These are phyloP conservation scores for Sinocyclocheilus rhinocerous DNA, from an alignment of 2,113 vertebrate genomes.

Conservation along the genomic window DNA sequence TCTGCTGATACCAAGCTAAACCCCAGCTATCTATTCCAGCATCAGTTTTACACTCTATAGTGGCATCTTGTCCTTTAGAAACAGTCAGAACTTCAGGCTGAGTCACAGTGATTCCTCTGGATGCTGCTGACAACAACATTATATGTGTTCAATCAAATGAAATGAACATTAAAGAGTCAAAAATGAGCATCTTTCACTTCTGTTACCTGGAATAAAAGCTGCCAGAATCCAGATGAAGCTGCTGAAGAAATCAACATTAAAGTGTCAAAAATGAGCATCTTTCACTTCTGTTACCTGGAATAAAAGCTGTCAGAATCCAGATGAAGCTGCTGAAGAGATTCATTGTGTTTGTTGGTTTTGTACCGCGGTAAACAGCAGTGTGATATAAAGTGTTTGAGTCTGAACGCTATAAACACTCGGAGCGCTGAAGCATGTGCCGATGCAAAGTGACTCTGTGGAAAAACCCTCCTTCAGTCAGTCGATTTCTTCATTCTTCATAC, in stretches of 20 bases:
- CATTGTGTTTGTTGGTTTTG: slow-evolving; percentile 6
- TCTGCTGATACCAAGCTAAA: not conserved
- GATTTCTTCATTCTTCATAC: no score
- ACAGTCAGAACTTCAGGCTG: not conserved
- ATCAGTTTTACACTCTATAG: not conserved
- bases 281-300: not conserved
- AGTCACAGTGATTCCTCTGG: not conserved
- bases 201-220: slow-evolving; percentile 19
- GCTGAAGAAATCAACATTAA: slow-evolving; percentile 8
- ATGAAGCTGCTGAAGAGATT: slow-evolving; percentile 18
- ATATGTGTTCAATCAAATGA: not conserved
- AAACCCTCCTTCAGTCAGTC: not conserved
- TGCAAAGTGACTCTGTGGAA: slow-evolving; percentile 11
- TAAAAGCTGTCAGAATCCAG: slow-evolving; percentile 9
- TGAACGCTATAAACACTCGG: slow-evolving; percentile 14
- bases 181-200: not conserved
- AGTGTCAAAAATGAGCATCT: not conserved
- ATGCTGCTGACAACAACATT: not conserved
- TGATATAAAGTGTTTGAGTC: slow-evolving; percentile 19
- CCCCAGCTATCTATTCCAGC: accelerated
- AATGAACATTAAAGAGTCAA: not conserved
- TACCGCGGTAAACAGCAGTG: not conserved
- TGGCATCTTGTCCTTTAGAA: not conserved
- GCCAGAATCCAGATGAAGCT: slow-evolving; percentile 2
- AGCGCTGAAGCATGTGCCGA: not conserved